Evolutionary conservation across 2,113 vertebrate genomes (phyloP).

Genomic region (Syrrhaptes paradoxus): DNA sequence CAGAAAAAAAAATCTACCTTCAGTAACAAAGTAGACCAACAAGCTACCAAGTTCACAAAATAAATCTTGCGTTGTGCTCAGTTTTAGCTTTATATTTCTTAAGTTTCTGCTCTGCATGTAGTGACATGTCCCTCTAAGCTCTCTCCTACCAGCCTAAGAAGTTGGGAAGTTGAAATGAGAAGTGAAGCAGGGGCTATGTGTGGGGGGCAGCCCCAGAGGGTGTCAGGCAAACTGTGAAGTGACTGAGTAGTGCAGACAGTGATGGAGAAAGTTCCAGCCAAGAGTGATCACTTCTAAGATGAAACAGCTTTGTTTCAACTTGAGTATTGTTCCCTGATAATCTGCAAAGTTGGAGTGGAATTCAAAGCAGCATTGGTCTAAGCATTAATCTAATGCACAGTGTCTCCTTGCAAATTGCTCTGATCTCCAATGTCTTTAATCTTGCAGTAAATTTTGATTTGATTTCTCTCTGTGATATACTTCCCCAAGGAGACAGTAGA

Average conservation of each 20-base stretch:
- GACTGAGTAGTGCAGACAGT: not conserved
- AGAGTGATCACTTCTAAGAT: not conserved
- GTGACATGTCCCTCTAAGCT: not conserved
- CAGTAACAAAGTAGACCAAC: not conserved
- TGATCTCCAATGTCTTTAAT: conserved; percentile 22
- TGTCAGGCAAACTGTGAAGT: not conserved
- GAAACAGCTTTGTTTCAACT: not conserved
- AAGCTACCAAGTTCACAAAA: not conserved
- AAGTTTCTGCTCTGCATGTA: not conserved
- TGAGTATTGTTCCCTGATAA: not conserved
- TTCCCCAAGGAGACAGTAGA: not conserved
- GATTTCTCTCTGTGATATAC: not conserved
- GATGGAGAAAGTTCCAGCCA: not conserved
- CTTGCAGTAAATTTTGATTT: not conserved
- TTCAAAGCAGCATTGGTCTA: not conserved
- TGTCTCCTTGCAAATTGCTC: not conserved
- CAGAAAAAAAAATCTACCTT: not conserved
- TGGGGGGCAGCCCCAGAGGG: not conserved
- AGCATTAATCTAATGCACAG: conserved; percentile 2
- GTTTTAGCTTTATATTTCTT: not conserved
- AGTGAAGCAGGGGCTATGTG: not conserved
- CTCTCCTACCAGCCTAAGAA: not conserved
- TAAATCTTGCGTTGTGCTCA: not conserved
- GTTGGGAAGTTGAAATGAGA: not conserved
- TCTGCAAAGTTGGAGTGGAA: not conserved